Evolutionary conservation across 2,888 invertebrate species (phyloP), one percentile per base, ranked within the genome.

Genomic region (Patella depressa): DNA sequence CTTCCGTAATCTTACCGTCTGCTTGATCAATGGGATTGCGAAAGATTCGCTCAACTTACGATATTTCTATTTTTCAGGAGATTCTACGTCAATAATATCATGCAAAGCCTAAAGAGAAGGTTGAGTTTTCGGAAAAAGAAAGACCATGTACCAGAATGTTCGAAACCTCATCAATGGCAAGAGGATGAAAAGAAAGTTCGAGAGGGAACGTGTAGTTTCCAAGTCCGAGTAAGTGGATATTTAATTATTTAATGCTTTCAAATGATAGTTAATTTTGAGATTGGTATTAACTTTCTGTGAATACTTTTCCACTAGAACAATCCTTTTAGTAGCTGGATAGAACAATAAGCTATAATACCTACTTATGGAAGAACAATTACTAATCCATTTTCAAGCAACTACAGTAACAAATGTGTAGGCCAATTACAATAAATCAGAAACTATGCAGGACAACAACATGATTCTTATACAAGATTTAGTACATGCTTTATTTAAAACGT

Each of bases 141-240:
- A 82, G 91, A 90, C 75, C 87, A 87, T 75, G 89, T 89, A 9
- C 90, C 90, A 19, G 98, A 98, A 93, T 96, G 97, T 82, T 97
- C 96, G 80, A 97, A 98, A 91, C 98, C 98, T 55, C 98, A 98
- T 92, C 97, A 97, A 91, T 99, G 98, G 98, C 97, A 98, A 92
- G 96, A 98, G 69, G 99, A 99, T 93, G 99, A 99, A 92, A 95
- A 96, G 77, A 97, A 98, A 74, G 99, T 99, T 53, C 94, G 98
- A 72, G 96, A 96, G 77, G 98, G 98, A 82, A 97, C 97, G 17
- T 99, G 99, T 93, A 96, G 96, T 89, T 99, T 99, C 93, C 95
- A 96, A 85, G 99, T 99, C 86, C 98, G 99, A 93, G 95, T 95
- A 87, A 86, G 89, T 84, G n/a, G 45, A 65, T 45, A 14, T 4